Conservation (phyloP, 1,140 invertebrate species). For the Samia ricini region DNA sequence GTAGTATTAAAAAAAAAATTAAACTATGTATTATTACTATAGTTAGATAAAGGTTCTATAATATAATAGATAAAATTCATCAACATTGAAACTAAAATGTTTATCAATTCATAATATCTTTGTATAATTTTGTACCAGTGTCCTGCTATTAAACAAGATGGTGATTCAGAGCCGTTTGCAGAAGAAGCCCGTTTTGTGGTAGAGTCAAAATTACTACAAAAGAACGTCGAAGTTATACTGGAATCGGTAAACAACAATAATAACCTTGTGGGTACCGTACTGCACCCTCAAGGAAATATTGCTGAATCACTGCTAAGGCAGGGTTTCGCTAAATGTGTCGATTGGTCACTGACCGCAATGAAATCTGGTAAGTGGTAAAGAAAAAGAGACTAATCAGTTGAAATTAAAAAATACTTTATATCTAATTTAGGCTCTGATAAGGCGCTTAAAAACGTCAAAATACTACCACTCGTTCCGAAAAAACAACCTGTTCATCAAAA, state of each 20-base stretch:
- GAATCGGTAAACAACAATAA: constrained; percentile 94
- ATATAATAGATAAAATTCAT: no score
- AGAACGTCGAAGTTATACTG: constrained; percentile 94
- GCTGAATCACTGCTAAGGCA: constrained; percentile 93
- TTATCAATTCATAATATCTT: not conserved
- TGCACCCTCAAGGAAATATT: constrained; percentile 97
- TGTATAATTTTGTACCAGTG: constrained; percentile 33
- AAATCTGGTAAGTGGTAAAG: constrained; percentile 79
- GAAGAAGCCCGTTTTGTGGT: constrained; percentile 88
- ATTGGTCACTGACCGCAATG: constrained; percentile 96
- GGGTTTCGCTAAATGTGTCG: constrained; percentile 97
- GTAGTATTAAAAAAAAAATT: no score
- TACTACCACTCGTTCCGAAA: no score
- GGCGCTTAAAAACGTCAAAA: no score
- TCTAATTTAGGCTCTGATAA: no score
- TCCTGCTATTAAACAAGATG: constrained; percentile 63
- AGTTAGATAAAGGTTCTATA: no score
- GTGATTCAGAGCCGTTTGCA: constrained; percentile 76
- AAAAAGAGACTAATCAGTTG: not conserved
- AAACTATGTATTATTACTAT: no score
- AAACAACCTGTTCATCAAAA: no score
- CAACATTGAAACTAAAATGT: no score
- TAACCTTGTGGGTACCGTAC: constrained; percentile 95
- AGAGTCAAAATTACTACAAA: constrained; percentile 93
- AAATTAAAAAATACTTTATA: not conserved